These are phyloP conservation scores for Sycophaga agraensis DNA, from an alignment of 1,140 invertebrate genomes.

Conservation along the genomic window DNA sequence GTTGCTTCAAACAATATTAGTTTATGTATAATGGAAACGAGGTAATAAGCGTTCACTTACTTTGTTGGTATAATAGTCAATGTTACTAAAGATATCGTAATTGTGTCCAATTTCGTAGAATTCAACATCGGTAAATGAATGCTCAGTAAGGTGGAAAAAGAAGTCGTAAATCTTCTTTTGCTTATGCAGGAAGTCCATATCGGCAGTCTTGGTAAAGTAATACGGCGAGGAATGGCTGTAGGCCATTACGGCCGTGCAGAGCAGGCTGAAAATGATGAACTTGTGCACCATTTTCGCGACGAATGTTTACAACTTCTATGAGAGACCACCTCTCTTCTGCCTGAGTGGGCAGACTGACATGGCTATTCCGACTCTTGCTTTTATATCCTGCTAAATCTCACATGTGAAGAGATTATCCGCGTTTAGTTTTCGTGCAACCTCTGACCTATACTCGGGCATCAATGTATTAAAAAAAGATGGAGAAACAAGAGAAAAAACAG, in stretches of 20 bases:
- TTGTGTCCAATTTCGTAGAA: slow-evolving; percentile 59
- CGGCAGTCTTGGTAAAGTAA: slow-evolving; percentile 41
- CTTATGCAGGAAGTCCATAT: slow-evolving; percentile 59
- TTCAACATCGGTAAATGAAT: slow-evolving; percentile 52
- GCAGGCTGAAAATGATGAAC: slow-evolving; percentile 19
- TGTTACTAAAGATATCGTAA: slow-evolving; percentile 60
- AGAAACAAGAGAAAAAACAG: too few species aligned
- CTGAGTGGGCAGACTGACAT: slow-evolving; percentile 9
- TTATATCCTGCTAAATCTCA: slow-evolving; percentile 22
- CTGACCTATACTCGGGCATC: too few species aligned
- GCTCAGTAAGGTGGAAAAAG: slow-evolving; percentile 63
- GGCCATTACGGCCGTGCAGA: neutral
- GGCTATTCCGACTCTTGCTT: slow-evolving; percentile 2
- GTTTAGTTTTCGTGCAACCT: too few species aligned
- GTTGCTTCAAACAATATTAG: too few species aligned
- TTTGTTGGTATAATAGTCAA: slow-evolving; percentile 55
- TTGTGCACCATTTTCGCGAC: slow-evolving; percentile 25
- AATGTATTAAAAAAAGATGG: too few species aligned
- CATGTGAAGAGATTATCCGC: too few species aligned
- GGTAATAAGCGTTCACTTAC: too few species aligned
- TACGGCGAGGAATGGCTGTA: neutral
- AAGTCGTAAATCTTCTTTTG: slow-evolving; percentile 67
- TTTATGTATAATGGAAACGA: too few species aligned
- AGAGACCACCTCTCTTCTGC: too few species aligned
- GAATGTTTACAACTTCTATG: too few species aligned